Evolutionary conservation across 1,140 invertebrate genomes (phyloP), one percentile per base, ranked within the genome.

Genomic region (Schlechtendalia chinensis): DNA sequence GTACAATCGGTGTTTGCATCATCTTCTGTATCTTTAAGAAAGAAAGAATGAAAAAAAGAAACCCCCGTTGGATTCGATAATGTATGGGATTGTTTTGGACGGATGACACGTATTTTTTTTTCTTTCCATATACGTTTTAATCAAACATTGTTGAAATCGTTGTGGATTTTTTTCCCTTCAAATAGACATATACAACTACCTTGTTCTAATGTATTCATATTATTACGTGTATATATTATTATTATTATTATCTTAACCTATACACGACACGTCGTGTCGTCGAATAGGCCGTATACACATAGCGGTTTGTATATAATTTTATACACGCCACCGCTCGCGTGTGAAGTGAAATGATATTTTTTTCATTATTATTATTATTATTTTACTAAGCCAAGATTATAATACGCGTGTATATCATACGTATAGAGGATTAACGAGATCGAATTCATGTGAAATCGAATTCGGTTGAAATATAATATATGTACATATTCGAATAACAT

Each of bases 351-450:
- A 71, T 27, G 16, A 53, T 71, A 53, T 71, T 53, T 29, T 3
- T 24, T 19, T 58, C 32, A 8, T 39, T 8, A 8, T n/a, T n/a
- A n/a, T n/a, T n/a, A n/a, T n/a, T n/a, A n/a, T n/a, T 39, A 39
- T 39, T 69, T 71, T 50, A 71, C 22, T 27, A 53, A 69, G 65
- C 65, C 10, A 22, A 6, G 47, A 71, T 71, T 53, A 39, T 53
- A 27, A 50, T 27, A 39, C 32, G 32, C 8, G 8, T 39, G 8
- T 39, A 39, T 8, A 39, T 39, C 53, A 53, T 53, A 69, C 14
- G 24, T 71, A 53, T 53, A 27, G 14, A 29, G 67, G 67, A 71
- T 53, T 71, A 71, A 53, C 22, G 45, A 71, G 67, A 71, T 71
- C 45, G 14, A 53, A 71, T 53, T 27, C 10, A 24, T 24, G 45